Percentiles rank a stretch among this genome's conserved stretches.
Conservation (phyloP, 1,140 invertebrate species). For the Brachionus koreanus region DNA sequence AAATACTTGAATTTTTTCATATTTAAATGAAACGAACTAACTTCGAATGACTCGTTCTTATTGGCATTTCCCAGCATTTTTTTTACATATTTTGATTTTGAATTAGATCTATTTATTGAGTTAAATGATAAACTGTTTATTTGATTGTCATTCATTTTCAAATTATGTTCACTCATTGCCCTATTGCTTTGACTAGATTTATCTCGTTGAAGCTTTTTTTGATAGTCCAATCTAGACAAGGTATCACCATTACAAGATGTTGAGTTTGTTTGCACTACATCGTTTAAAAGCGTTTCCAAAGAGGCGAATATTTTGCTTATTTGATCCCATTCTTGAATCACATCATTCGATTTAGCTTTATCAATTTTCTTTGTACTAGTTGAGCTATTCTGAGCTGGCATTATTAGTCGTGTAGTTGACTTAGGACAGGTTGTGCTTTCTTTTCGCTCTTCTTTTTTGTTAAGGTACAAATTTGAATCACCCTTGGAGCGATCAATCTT, state of each 20-base stretch:
- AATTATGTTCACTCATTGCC: conserved; percentile 9
- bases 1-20: conserved; percentile 40
- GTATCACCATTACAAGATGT: background rate
- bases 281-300: conserved; percentile 21
- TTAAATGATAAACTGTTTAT: background rate
- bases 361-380: background rate
- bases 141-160: background rate
- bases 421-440: background rate
- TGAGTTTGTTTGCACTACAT: background rate
- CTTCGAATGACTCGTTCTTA: background rate
- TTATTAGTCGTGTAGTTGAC: background rate
- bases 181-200: background rate
- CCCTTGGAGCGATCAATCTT: background rate
- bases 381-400: background rate
- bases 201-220: background rate
- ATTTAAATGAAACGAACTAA: conserved; percentile 23
- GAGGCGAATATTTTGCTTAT: conserved; percentile 43
- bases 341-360: background rate
- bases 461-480: background rate
- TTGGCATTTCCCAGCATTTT: background rate
- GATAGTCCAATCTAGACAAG: background rate
- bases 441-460: background rate
- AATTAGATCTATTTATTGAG: background rate
- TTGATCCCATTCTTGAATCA: conserved; percentile 39
- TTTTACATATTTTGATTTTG: background rate